A percentile compares a stretch with the other conserved stretches of the same genome.
Conservation (phyloP, 2,888 invertebrate genomes). For the Eledona agricola region DNA sequence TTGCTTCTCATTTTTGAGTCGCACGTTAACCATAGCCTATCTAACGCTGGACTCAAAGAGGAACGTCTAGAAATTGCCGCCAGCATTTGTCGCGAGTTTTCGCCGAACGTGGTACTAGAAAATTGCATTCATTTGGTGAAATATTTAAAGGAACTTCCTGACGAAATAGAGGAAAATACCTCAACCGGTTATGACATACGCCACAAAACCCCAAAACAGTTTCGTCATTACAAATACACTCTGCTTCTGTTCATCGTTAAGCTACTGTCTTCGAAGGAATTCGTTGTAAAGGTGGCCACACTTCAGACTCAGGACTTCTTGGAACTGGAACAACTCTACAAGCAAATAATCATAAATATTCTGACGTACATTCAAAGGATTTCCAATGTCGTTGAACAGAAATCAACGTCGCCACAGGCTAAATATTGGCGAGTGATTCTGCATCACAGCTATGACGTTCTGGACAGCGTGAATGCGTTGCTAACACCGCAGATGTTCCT, state of each 20-base stretch:
- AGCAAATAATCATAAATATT: conserved; percentile 74
- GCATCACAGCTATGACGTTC: conserved; percentile 79
- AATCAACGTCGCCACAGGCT: conserved; percentile 66
- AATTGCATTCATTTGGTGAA: conserved; percentile 73
- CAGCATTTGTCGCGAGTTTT: conserved; percentile 73
- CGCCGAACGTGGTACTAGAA: conserved; percentile 69
- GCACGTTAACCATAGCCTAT: conserved; percentile 69
- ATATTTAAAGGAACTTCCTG: conserved; percentile 73
- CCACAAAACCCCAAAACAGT: conserved; percentile 74
- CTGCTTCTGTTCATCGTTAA: conserved; percentile 77
- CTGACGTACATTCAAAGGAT: conserved; percentile 74
- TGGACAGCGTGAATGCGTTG: conserved; percentile 82
- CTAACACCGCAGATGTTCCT: conserved; percentile 83
- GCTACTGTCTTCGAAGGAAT: conserved; percentile 73
- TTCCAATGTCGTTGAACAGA: conserved; percentile 70
- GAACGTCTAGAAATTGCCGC: conserved; percentile 73
- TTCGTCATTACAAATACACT: conserved; percentile 86
- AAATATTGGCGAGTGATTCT: conserved; percentile 87
- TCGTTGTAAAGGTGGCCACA: conserved; percentile 72
- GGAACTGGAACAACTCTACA: conserved; percentile 71
- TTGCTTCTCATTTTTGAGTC: conserved; percentile 76
- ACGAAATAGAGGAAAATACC: conserved; percentile 65
- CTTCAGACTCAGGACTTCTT: conserved; percentile 63
- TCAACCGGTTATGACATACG: conserved; percentile 58
- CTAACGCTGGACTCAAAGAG: conserved; percentile 50